These are phyloP conservation scores for Pegoplata infirma DNA, from an alignment of 2,888 invertebrate species.

Conservation along the genomic window DNA sequence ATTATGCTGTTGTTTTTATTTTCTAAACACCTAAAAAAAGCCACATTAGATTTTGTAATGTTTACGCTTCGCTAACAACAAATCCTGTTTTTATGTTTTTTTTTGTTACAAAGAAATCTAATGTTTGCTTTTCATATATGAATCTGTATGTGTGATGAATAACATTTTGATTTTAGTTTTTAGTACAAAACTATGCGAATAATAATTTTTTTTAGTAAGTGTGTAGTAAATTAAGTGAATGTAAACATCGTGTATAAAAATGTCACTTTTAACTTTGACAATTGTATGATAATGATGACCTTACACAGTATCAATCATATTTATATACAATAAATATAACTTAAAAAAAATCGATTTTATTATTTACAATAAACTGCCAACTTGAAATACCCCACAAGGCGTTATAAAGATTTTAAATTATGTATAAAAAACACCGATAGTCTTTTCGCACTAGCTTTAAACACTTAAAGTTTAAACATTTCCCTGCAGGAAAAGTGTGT, in stretches of 20 bases:
- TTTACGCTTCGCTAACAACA: conserved; percentile 44
- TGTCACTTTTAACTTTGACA: background rate
- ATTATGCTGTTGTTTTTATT: conserved; percentile 5
- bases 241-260: background rate
- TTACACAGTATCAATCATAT: background rate
- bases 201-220: no score
- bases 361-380: no score
- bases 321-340: conserved; percentile 21
- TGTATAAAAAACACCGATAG: no score
- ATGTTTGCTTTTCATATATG: background rate
- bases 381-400: no score
- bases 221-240: background rate
- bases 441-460: no score
- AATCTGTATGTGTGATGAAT: background rate
- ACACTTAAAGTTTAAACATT: no score
- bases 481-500: no score
- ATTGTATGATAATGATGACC: no score
- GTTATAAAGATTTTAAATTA: no score
- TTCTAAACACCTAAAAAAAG: background rate
- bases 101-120: background rate
- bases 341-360: no score
- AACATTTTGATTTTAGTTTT: background rate
- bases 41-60: conserved; percentile 24
- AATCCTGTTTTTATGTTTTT: background rate
- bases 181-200: background rate